Conservation (phyloP, 2,888 invertebrate species). For the Campoplex nolae region DNA sequence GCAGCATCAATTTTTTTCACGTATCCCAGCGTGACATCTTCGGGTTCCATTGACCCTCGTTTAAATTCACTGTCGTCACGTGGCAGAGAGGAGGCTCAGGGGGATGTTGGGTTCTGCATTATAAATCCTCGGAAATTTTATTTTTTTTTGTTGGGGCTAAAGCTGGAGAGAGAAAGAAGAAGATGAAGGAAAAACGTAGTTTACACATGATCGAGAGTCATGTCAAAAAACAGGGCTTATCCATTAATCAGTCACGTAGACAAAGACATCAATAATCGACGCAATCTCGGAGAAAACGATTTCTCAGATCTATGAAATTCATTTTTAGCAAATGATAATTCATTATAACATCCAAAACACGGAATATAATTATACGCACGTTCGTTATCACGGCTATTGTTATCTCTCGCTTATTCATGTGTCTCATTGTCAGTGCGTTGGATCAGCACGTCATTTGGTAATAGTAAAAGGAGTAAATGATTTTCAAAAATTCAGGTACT, state of each 20-base stretch:
- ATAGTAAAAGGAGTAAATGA: no score
- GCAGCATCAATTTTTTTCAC: conserved; percentile 65
- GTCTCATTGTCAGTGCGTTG: no score
- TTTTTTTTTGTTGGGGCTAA: conserved; percentile 74
- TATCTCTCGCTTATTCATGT: no score
- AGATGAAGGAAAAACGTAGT: conserved; percentile 29
- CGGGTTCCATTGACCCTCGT: conserved; percentile 69
- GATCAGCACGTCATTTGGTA: no score
- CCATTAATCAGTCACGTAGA: conserved; percentile 81
- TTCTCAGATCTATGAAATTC: conserved; percentile 73
- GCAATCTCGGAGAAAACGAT: conserved; percentile 25
- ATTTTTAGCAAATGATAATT: background rate
- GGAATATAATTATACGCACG: no score
- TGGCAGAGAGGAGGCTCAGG: conserved; percentile 51
- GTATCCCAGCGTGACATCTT: conserved; percentile 65
- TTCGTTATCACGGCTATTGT: no score
- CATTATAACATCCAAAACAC: no score
- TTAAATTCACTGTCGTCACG: conserved; percentile 70
- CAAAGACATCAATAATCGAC: conserved; percentile 81
- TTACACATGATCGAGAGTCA: conserved; percentile 32
- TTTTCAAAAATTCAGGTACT: no score
- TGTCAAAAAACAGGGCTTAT: conserved; percentile 79
- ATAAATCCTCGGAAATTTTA: conserved; percentile 81
- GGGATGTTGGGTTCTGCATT: conserved; percentile 77
- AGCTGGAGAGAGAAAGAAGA: conserved; percentile 3